These are phyloP conservation scores for Drosophila busckii DNA, from an alignment of 1,140 invertebrate species.

Conservation along the genomic window DNA sequence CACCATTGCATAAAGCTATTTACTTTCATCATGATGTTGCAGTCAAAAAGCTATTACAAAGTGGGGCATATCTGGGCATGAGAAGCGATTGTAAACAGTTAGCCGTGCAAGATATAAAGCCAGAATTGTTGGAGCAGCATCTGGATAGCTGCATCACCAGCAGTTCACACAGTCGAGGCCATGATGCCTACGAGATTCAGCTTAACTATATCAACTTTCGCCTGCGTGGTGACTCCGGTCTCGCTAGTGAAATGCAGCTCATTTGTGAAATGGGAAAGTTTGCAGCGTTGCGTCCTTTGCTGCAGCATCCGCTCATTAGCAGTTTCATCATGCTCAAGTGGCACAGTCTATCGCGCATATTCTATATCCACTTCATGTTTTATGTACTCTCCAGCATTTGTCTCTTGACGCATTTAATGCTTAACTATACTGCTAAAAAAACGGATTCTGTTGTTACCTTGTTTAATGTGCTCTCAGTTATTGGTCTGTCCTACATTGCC, in stretches of 20 bases:
- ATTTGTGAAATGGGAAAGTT: constrained; percentile 83
- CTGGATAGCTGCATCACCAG: constrained; percentile 84
- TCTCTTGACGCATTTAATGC: constrained; percentile 83
- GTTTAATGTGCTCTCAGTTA: constrained; percentile 68
- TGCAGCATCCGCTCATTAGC: constrained; percentile 87
- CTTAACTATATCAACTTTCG: constrained; percentile 85
- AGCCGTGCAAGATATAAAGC: constrained; percentile 84
- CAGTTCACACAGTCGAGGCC: constrained; percentile 81
- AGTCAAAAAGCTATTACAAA: constrained; percentile 82
- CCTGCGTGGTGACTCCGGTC: constrained; percentile 26
- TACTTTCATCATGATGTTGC: constrained; percentile 82
- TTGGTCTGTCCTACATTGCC: too few species aligned
- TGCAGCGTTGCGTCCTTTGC: constrained; percentile 81
- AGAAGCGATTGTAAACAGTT: constrained; percentile 83
- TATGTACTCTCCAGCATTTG: constrained; percentile 84
- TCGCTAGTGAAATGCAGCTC: constrained; percentile 60
- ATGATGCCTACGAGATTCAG: constrained; percentile 83
- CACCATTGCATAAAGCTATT: constrained; percentile 89
- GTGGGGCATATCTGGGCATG: constrained; percentile 85
- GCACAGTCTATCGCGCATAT: constrained; percentile 84
- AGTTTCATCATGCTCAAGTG: constrained; percentile 89
- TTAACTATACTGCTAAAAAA: constrained; percentile 38
- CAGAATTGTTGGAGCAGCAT: constrained; percentile 82
- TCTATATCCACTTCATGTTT: constrained; percentile 84
- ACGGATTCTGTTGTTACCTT: constrained; percentile 79